phyloP scores from a whole-genome alignment of 2,113 vertebrate genomes.

The Hypocryptadius cinnamomeus region DNA sequence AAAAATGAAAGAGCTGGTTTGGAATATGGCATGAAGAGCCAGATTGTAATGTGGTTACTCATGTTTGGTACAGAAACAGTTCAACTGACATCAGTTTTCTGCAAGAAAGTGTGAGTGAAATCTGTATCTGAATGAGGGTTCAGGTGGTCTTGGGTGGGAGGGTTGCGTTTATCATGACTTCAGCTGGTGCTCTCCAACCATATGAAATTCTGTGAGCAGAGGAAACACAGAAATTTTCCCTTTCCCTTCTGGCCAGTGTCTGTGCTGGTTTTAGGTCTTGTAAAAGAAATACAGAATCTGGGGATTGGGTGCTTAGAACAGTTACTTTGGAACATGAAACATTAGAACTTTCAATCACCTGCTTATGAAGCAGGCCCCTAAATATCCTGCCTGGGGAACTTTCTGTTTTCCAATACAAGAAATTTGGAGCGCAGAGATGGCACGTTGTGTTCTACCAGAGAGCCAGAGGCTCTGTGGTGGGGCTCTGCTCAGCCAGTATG shows the following conservation, averaged over 20 bases:
- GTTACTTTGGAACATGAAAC: background rate
- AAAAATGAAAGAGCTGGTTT: slow-evolving; percentile 7
- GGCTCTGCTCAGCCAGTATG: background rate
- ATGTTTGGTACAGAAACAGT: background rate
- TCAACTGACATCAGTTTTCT: background rate
- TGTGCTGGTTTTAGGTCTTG: background rate
- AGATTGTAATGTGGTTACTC: slow-evolving; percentile 29
- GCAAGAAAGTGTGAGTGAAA: background rate
- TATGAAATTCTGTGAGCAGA: background rate
- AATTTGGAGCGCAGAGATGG: background rate
- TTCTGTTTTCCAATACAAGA: background rate
- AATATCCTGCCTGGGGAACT: background rate
- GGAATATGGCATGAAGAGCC: background rate
- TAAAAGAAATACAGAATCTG: background rate
- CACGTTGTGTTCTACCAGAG: background rate
- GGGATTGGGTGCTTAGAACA: background rate
- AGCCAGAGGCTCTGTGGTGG: background rate
- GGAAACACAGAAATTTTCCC: background rate
- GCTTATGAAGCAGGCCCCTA: background rate
- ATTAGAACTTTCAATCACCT: background rate
- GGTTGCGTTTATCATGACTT: background rate
- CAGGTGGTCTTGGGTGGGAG: background rate
- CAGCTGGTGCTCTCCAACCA: background rate
- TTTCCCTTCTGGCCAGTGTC: background rate
- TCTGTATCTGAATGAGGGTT: background rate